Evolutionary conservation across 2,113 vertebrate species (phyloP).

Genomic region (Siniperca knerii): DNA sequence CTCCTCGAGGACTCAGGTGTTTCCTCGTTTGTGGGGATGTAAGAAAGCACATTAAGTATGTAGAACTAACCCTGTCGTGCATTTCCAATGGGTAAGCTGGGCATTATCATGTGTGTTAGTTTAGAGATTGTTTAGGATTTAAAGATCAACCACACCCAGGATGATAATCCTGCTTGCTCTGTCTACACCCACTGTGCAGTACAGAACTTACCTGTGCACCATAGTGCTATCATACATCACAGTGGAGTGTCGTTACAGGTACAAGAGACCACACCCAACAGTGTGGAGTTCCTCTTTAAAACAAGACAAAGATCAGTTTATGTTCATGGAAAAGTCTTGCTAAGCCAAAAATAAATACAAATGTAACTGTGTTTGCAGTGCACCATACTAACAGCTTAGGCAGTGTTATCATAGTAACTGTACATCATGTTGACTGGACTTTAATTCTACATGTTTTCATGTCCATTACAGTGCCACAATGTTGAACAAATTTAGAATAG

Average conservation of each 20-base stretch:
- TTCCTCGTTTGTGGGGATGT: neutral
- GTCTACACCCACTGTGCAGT: constrained; percentile 2
- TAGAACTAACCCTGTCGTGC: neutral
- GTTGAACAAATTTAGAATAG: neutral
- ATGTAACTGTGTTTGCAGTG: neutral
- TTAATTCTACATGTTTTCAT: neutral
- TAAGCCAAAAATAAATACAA: neutral
- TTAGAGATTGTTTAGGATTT: constrained; percentile 2
- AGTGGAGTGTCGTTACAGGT: constrained; percentile 12
- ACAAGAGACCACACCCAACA: neutral
- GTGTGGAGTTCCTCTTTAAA: neutral
- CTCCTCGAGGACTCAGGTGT: neutral
- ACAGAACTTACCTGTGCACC: neutral
- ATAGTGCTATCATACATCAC: neutral
- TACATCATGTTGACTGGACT: neutral
- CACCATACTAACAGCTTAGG: neutral
- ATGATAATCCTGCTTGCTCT: constrained; percentile 10
- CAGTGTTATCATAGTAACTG: neutral
- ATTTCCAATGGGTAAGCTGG: constrained; percentile 1
- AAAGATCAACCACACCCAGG: constrained; percentile 17
- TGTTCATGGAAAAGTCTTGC: neutral
- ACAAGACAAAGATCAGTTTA: neutral
- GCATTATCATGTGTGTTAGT: constrained; percentile 1
- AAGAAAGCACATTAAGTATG: neutral
- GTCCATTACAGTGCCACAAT: neutral